phyloP scores from a whole-genome alignment of 2,888 invertebrate species.

The Acholoe squamosa region DNA sequence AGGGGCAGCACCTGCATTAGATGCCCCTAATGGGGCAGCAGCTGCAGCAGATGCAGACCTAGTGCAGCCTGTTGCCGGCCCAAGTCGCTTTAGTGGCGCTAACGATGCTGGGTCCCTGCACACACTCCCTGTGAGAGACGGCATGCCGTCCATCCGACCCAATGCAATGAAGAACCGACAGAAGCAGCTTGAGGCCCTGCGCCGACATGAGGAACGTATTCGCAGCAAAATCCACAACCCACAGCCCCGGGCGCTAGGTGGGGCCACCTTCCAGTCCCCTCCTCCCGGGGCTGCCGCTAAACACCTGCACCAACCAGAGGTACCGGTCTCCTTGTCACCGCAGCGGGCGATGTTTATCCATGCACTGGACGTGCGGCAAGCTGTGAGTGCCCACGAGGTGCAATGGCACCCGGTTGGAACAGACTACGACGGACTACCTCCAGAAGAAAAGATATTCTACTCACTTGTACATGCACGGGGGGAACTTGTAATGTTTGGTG shows the following conservation, averaged over 20 bases:
- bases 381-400: constrained; percentile 84
- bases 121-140: constrained; percentile 63
- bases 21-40: not conserved
- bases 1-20: not conserved
- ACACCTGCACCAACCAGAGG: not conserved
- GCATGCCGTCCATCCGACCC: constrained; percentile 82
- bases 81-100: not conserved
- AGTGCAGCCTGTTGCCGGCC: not conserved
- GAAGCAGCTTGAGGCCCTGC: constrained; percentile 87
- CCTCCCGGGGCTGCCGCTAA: not conserved
- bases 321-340: not conserved
- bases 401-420: constrained; percentile 79
- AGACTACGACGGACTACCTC: constrained; percentile 82
- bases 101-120: not conserved
- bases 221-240: not conserved
- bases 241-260: not conserved
- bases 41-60: not conserved
- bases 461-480: constrained; percentile 94
- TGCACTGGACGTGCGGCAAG: constrained; percentile 90
- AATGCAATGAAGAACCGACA: constrained; percentile 85
- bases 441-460: constrained; percentile 95
- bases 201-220: constrained; percentile 87
- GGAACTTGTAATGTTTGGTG: constrained; percentile 97
- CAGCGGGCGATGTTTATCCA: constrained; percentile 91
- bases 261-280: not conserved